These are phyloP conservation scores for Heteromurus nitidus DNA, from an alignment of 2,888 invertebrate species.

Conservation along the genomic window DNA sequence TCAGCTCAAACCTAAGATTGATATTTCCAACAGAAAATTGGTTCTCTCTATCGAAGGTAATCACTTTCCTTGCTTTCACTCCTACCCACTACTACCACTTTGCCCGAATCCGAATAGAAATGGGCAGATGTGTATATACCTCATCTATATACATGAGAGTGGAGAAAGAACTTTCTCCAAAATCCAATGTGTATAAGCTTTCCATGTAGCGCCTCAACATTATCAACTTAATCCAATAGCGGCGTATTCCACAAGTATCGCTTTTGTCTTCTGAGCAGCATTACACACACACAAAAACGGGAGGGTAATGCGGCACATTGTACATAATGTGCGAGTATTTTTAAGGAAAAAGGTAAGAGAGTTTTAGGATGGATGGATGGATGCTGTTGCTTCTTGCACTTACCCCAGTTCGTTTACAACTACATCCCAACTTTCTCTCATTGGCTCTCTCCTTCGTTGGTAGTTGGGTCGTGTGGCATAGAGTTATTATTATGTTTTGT, in stretches of 20 bases:
- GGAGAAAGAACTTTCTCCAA: background rate
- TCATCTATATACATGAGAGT: background rate
- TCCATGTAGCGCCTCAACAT: slow-evolving; percentile 15
- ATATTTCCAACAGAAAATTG: slow-evolving; percentile 75
- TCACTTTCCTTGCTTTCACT: slow-evolving; percentile 39
- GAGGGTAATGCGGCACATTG: background rate
- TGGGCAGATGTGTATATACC: no score
- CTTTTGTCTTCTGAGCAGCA: slow-evolving; percentile 14
- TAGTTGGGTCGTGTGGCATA: slow-evolving; percentile 47
- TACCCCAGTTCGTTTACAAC: background rate
- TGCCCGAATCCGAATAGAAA: background rate
- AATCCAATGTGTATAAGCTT: slow-evolving; percentile 13
- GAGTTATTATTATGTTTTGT: slow-evolving; percentile 52
- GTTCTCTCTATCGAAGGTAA: slow-evolving; percentile 71
- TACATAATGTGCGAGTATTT: background rate
- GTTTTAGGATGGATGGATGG: background rate
- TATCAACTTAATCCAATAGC: slow-evolving; percentile 27
- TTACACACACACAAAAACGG: no score
- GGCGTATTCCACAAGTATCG: slow-evolving; percentile 11
- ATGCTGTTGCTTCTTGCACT: slow-evolving; percentile 13
- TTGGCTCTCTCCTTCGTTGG: background rate
- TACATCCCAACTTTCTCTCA: slow-evolving; percentile 4
- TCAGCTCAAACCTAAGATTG: slow-evolving; percentile 84
- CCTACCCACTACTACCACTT: background rate
- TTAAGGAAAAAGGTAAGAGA: background rate